Evolutionary conservation across 1,140 invertebrate species (phyloP).

Genomic region (Stegodyphus mimosarum): DNA sequence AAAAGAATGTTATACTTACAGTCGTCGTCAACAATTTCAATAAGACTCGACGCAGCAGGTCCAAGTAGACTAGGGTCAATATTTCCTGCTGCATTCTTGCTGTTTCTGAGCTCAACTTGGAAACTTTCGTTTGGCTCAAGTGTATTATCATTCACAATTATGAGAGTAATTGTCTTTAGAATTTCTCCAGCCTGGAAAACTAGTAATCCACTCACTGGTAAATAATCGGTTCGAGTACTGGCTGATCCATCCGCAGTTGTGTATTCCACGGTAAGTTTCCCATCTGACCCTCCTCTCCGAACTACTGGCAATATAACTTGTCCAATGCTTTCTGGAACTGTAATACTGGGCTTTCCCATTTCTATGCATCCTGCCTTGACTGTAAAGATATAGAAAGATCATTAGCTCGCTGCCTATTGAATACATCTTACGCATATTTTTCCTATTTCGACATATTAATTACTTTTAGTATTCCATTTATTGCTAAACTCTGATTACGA

Average conservation of each 20-base stretch:
- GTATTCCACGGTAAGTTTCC: neutral
- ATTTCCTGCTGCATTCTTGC: neutral
- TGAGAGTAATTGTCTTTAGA: neutral
- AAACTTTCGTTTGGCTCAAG: neutral
- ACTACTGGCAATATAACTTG: neutral
- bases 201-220: neutral
- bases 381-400: neutral
- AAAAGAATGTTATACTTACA: slow-evolving; percentile 1
- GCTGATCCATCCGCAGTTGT: neutral
- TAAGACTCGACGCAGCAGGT: too few species aligned
- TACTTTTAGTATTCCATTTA: too few species aligned
- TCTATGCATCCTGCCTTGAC: neutral
- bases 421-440: too few species aligned
- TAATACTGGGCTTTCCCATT: neutral
- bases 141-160: neutral
- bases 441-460: too few species aligned
- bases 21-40: slow-evolving; percentile 6
- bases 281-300: slow-evolving; percentile 8
- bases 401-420: too few species aligned
- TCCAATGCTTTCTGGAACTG: neutral
- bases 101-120: neutral
- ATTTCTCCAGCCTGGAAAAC: slow-evolving; percentile 6
- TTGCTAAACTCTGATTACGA: too few species aligned
- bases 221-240: neutral
- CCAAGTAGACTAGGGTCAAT: neutral